A percentile compares a stretch with the other conserved stretches of the same genome.
Conservation (phyloP, 2,113 vertebrate genomes). For the Dascyllus trimaculatus region DNA sequence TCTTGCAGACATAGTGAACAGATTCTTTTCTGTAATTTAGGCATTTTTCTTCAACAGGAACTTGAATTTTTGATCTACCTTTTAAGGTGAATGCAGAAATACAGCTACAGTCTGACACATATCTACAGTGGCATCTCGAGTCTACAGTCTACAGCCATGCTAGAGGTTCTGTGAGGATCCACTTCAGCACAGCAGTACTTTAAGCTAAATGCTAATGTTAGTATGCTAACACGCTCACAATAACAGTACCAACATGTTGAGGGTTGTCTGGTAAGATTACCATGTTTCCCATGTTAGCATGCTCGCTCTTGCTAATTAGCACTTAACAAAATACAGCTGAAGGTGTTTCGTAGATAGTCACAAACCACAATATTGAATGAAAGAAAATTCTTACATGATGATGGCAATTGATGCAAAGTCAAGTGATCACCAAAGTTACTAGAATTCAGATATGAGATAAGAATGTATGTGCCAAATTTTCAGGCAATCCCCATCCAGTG, state of each 20-base stretch:
- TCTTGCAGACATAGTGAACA: neutral
- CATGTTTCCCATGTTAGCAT: neutral
- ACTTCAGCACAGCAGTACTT: neutral
- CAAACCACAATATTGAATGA: no score
- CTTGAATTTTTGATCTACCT: neutral
- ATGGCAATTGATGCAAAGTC: neutral
- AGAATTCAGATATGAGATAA: neutral
- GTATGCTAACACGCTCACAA: neutral
- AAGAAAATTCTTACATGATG: no score
- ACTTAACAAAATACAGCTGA: no score
- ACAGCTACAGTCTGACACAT: neutral
- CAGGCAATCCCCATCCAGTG: neutral
- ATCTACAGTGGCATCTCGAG: neutral
- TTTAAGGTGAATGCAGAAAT: neutral
- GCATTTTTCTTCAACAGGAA: slow-evolving; percentile 40
- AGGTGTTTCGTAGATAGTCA: no score
- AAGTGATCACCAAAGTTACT: neutral
- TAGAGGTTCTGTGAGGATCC: neutral
- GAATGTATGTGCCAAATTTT: neutral
- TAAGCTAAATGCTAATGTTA: neutral
- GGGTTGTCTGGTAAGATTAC: no score
- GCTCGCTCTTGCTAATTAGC: no score
- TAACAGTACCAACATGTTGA: neutral
- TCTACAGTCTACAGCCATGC: neutral
- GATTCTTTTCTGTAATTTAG: neutral